phyloP scores from a whole-genome alignment of 2,113 vertebrate species.

The Symphodus melops region DNA sequence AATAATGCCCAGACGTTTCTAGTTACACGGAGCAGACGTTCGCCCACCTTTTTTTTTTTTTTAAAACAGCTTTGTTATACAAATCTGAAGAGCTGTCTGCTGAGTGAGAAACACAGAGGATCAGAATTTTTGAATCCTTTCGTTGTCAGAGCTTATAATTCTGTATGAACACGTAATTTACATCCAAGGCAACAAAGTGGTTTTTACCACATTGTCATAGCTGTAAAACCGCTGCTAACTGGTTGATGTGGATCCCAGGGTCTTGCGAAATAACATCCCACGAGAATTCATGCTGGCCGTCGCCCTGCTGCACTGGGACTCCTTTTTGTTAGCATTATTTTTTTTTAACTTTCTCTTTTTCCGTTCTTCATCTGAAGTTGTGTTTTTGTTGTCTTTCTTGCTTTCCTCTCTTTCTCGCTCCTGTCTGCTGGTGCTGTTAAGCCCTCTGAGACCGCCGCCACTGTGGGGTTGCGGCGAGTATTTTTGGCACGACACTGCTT shows the following conservation, averaged over 20 bases:
- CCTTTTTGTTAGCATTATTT: slow-evolving; percentile 54
- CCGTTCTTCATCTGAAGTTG: slow-evolving; percentile 3
- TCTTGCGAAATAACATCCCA: slow-evolving; percentile 77
- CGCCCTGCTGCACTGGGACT: slow-evolving; percentile 50
- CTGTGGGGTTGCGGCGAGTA: slow-evolving; percentile 77
- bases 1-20: slow-evolving; percentile 40
- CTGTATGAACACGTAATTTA: slow-evolving; percentile 78
- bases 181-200: slow-evolving; percentile 81
- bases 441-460: slow-evolving; percentile 67
- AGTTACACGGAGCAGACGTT: slow-evolving; percentile 8
- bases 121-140: slow-evolving; percentile 60
- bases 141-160: slow-evolving; percentile 65
- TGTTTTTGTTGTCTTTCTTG: slow-evolving; percentile 58
- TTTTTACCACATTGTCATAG: slow-evolving; percentile 79
- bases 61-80: slow-evolving; percentile 7
- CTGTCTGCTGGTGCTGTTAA: slow-evolving; percentile 54
- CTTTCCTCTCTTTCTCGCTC: slow-evolving; percentile 31
- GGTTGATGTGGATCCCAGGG: slow-evolving; percentile 78
- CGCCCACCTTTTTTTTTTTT: slow-evolving; percentile 29
- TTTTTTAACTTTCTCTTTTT: neutral
- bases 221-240: slow-evolving; percentile 80
- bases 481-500: slow-evolving; percentile 79
- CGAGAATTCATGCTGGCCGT: slow-evolving; percentile 62
- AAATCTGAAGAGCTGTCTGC: slow-evolving; percentile 51
- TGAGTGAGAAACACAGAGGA: slow-evolving; percentile 53